Conservation (phyloP, 2,113 vertebrate species). For the Anarrhichthys ocellatus region DNA sequence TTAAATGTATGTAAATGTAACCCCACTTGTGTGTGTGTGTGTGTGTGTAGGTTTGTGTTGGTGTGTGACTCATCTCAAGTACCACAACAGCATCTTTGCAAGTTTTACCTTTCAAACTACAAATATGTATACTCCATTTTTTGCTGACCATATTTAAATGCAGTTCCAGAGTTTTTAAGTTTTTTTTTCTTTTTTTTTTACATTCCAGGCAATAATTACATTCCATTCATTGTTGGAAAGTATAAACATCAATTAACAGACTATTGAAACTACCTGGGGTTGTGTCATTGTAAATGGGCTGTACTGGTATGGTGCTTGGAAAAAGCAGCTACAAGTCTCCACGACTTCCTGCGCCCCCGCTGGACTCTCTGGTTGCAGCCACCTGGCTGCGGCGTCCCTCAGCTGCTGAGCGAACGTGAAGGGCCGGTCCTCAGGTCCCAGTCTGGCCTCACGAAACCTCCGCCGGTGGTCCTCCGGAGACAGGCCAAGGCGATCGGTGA, state of each 20-base stretch:
- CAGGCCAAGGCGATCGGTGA: too few relatives aligned
- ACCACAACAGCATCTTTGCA: not conserved
- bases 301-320: too few relatives aligned
- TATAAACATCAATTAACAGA: not conserved
- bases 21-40: not conserved
- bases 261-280: not conserved
- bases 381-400: too few relatives aligned
- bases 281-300: too few relatives aligned
- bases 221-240: not conserved
- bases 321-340: too few relatives aligned
- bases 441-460: too few relatives aligned
- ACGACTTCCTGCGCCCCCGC: too few relatives aligned
- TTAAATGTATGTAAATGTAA: conserved; percentile 10
- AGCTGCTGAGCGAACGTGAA: too few relatives aligned
- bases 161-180: not conserved
- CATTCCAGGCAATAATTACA: not conserved
- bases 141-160: not conserved
- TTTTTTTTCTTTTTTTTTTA: not conserved
- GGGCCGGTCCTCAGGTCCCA: too few relatives aligned
- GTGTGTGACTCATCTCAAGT: conserved; percentile 10
- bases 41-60: too few relatives aligned
- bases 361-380: too few relatives aligned
- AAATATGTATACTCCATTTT: not conserved
- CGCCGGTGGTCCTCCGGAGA: too few relatives aligned
- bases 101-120: not conserved